A percentile compares a stretch with the other conserved stretches of the same genome.
Evolutionary conservation across 2,113 vertebrate species (phyloP).

Genomic region (Tonatia bakeri): DNA sequence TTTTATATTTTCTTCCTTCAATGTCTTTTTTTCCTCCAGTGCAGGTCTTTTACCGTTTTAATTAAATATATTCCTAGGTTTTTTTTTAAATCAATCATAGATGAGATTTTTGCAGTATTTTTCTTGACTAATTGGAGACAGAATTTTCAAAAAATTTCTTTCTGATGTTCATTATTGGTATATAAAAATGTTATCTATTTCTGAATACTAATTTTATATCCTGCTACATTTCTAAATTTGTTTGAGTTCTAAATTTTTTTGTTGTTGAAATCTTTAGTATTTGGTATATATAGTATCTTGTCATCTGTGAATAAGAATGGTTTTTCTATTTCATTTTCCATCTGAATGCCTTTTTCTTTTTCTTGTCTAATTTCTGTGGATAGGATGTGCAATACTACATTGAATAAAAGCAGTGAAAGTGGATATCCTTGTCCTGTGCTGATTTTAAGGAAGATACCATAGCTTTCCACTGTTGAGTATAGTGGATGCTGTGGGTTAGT

Average conservation of each 20-base stretch:
- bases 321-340: neutral
- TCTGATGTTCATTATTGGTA: neutral
- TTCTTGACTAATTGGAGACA: neutral
- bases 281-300: neutral
- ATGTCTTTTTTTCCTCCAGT: too few species aligned
- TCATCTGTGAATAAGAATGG: neutral
- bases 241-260: neutral
- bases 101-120: neutral
- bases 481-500: too few species aligned
- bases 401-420: too few species aligned
- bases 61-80: neutral
- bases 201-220: neutral
- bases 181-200: neutral
- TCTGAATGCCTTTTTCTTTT: neutral
- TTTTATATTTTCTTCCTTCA: neutral
- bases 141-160: neutral
- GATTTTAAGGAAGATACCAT: too few species aligned
- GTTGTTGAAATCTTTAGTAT: neutral
- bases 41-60: too few species aligned
- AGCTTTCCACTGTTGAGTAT: too few species aligned
- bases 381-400: too few species aligned
- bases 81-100: neutral
- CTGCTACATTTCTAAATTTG: neutral
- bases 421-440: too few species aligned
- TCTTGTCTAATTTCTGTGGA: too few species aligned